These are phyloP conservation scores for Drosophila serrata DNA, from an alignment of 1,140 invertebrate genomes.

Conservation along the genomic window DNA sequence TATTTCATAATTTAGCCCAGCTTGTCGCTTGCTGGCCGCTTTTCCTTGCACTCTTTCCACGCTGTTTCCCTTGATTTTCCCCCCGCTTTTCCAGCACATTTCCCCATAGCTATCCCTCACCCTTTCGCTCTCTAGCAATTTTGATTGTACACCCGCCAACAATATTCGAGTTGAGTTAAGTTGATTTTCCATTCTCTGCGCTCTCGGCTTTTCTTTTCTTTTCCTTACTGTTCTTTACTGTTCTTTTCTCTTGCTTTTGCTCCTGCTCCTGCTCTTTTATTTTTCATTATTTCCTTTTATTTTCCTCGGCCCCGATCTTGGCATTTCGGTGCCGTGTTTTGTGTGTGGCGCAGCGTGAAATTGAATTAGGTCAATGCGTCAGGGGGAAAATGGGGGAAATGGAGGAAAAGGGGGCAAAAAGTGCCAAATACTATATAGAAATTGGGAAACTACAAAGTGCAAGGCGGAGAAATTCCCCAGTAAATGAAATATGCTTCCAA, in stretches of 20 bases:
- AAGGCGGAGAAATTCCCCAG: constrained; percentile 31
- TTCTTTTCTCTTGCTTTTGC: constrained; percentile 8
- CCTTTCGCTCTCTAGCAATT: constrained; percentile 14
- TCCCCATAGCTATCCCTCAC: neutral
- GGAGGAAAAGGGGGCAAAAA: constrained; percentile 12
- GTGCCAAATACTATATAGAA: constrained; percentile 62
- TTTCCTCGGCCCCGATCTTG: constrained; percentile 20
- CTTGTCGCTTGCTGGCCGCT: constrained; percentile 51
- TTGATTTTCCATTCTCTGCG: constrained; percentile 53
- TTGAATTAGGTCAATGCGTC: constrained; percentile 79
- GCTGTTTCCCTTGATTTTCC: neutral
- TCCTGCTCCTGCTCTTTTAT: constrained; percentile 8
- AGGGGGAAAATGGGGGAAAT: constrained; percentile 5
- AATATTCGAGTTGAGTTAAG: constrained; percentile 65
- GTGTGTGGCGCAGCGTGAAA: constrained; percentile 69
- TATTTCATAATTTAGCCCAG: constrained; percentile 73
- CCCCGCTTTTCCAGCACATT: neutral
- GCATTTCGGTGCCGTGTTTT: constrained; percentile 30
- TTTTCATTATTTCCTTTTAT: constrained; percentile 19
- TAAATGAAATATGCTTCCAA: constrained; percentile 58
- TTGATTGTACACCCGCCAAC: constrained; percentile 41
- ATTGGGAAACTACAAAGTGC: constrained; percentile 49
- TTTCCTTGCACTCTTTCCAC: neutral
- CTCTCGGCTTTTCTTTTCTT: constrained; percentile 11
- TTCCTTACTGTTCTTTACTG: neutral